A percentile compares a stretch with the other conserved stretches of the same genome.
Evolutionary conservation across 2,888 invertebrate genomes (phyloP).

Genomic region (Apamea crenata): DNA sequence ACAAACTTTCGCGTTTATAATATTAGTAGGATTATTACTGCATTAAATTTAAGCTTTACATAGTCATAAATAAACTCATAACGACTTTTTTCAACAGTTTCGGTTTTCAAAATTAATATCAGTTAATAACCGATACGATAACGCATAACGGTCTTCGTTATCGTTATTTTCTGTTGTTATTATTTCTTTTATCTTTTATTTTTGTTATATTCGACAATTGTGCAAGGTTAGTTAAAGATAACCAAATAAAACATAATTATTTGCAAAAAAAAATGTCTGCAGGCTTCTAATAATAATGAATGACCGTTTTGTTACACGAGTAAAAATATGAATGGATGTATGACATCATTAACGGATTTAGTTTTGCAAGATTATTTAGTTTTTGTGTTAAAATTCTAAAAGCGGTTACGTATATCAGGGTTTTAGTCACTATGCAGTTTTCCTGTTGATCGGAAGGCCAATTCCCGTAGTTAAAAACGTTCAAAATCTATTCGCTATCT

Average conservation of each 20-base stretch:
- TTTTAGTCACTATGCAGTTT: neutral
- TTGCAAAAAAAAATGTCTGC: conserved; percentile 19
- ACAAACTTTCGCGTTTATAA: too few relatives aligned
- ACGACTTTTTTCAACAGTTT: conserved; percentile 7
- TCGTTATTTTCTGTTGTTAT: conserved; percentile 35
- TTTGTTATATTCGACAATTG: conserved; percentile 47
- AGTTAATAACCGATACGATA: conserved; percentile 22
- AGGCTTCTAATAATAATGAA: conserved; percentile 27
- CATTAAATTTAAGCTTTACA: too few relatives aligned
- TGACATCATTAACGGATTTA: conserved; percentile 48
- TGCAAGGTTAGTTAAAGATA: conserved; percentile 56
- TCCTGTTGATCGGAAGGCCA: too few relatives aligned
- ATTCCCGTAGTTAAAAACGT: too few relatives aligned
- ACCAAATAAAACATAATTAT: neutral
- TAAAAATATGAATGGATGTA: conserved; percentile 27
- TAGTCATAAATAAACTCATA: neutral
- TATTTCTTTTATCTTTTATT: conserved; percentile 33
- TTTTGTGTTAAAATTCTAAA: neutral
- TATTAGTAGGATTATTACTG: neutral
- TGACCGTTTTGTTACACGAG: conserved; percentile 8
- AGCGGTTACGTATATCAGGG: neutral
- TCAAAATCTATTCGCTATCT: too few relatives aligned
- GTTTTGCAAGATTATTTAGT: neutral
- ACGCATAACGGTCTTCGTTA: conserved; percentile 41
- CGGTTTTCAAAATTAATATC: conserved; percentile 15